Evolutionary conservation across 2,797 vertebrate genomes (phyloP), one percentile per base, ranked within the genome.

Genomic region (Sebastes reedi): DNA sequence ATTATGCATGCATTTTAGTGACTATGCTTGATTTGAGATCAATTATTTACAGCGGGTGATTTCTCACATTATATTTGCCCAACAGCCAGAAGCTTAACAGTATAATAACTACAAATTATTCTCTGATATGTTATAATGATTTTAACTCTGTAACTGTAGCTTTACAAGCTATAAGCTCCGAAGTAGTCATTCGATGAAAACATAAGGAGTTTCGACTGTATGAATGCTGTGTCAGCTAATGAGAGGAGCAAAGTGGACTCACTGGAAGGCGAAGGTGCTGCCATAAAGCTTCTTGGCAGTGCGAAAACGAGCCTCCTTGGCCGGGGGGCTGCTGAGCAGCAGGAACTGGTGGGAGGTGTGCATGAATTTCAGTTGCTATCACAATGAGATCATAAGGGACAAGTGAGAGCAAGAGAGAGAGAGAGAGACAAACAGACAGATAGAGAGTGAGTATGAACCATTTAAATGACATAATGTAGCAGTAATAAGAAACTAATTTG

Each of bases 291-390:
- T 99, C 96, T 99, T 99, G 95, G 98, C 98, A 1, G 98, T 99
- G 93, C 98, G 98, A 93, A 99, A 99, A 78, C 98, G 97, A 60
- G 98, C 98, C 89, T 99, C 98, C 96, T 99, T 99, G 87, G 98
- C 98, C 0, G 98, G 98, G 72, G 98, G 98, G 91, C 98, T 99
- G 96, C 98, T 99, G 95, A 99, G 97, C 94, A 99, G 96, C 94
- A 99, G 97, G 95, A 99, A 99, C 95, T 99, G 98, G 95, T 99
- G 98, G 87, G 98, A 99, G 83, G 98, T 99, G 97, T 99, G 98
- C 98, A 99, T 99, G 96, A 99, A 99, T 96, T 99, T 99, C 94
- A 99, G 96, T 97, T 99, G 98, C 98, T 99, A 95, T 94, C 87
- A 90, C 8, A 69, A 68, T 76, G 70, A 71, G 76, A 68, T 77